phyloP scores from a whole-genome alignment of 35 echinoderm and acorn worm species.

The Eucidaris tribuloides region DNA sequence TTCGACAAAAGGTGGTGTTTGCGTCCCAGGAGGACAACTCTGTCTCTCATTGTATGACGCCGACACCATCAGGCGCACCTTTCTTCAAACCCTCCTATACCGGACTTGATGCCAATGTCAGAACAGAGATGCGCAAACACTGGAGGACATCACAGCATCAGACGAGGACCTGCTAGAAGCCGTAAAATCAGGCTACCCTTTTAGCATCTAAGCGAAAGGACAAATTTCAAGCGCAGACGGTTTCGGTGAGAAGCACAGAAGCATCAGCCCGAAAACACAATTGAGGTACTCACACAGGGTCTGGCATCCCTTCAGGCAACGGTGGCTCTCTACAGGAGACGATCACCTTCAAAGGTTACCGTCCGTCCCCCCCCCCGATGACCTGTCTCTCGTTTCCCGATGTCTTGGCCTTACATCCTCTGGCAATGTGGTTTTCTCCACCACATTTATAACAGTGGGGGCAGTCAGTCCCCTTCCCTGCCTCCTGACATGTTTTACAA shows the following conservation, averaged over 20 bases:
- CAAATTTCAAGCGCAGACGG: too few relatives aligned
- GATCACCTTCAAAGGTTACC: too few relatives aligned
- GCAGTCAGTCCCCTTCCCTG: slow-evolving; percentile 9
- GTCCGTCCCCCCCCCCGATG: too few relatives aligned
- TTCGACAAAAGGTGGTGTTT: slow-evolving; percentile 57
- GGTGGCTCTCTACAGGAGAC: background rate
- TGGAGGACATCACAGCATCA: background rate
- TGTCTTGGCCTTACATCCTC: slow-evolving; percentile 16
- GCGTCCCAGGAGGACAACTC: slow-evolving; percentile 69
- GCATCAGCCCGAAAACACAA: background rate
- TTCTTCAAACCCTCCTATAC: background rate
- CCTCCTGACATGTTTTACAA: slow-evolving; percentile 9
- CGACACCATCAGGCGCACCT: background rate
- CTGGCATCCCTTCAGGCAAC: background rate
- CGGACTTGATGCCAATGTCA: background rate
- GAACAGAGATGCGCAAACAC: background rate
- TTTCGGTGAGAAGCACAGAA: background rate
- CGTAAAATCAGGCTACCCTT: too few relatives aligned
- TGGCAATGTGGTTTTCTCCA: slow-evolving; percentile 44
- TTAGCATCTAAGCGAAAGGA: too few relatives aligned
- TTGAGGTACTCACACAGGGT: background rate
- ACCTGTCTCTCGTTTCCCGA: too few relatives aligned
- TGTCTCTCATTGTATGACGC: background rate
- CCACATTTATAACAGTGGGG: slow-evolving; percentile 64
- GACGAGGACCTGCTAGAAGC: slow-evolving; percentile 1